A percentile compares a stretch with the other conserved stretches of the same genome.
phyloP scores from a whole-genome alignment of 2,797 vertebrate genomes.

The Bovichtus variegatus region DNA sequence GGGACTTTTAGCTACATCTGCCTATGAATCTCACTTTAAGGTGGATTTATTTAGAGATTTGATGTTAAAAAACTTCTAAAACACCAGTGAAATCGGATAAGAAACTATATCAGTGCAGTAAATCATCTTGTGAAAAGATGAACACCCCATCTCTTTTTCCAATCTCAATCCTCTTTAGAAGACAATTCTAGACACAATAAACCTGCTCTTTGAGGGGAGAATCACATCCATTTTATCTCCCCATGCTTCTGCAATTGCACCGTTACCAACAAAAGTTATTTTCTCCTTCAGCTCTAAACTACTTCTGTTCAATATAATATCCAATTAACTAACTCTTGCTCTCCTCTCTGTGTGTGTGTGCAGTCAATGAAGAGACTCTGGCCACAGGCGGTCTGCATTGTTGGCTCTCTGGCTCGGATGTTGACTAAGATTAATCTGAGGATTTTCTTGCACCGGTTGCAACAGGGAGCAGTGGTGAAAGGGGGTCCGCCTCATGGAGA shows the following conservation, averaged over 20 bases:
- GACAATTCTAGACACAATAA: slow-evolving; percentile 65
- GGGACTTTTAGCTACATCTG: slow-evolving; percentile 21
- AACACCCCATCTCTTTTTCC: slow-evolving; percentile 68
- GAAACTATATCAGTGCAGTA: slow-evolving; percentile 57
- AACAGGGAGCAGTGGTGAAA: slow-evolving; percentile 16
- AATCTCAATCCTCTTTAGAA: slow-evolving; percentile 65
- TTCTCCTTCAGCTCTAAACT: slow-evolving; percentile 65
- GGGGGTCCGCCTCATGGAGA: slow-evolving; percentile 25
- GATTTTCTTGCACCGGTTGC: slow-evolving; percentile 40
- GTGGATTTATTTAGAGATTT: slow-evolving; percentile 31
- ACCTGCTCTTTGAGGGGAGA: slow-evolving; percentile 64
- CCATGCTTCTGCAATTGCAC: slow-evolving; percentile 44
- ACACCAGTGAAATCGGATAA: slow-evolving; percentile 62
- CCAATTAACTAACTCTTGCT: slow-evolving; percentile 67
- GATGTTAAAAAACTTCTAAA: slow-evolving; percentile 54
- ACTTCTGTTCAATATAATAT: slow-evolving; percentile 75
- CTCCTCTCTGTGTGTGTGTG: slow-evolving; percentile 5
- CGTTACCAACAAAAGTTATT: slow-evolving; percentile 65
- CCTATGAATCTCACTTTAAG: slow-evolving; percentile 21
- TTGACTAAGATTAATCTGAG: slow-evolving; percentile 67
- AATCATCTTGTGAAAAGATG: slow-evolving; percentile 65
- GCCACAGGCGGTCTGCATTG: slow-evolving; percentile 48
- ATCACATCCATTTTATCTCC: slow-evolving; percentile 73
- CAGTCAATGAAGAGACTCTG: slow-evolving; percentile 58
- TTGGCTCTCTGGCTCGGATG: slow-evolving; percentile 44